A percentile compares a stretch with the other conserved stretches of the same genome.
These are phyloP conservation scores for Artibeus jamaicensis DNA, from an alignment of 2,797 vertebrate species.

Conservation along the genomic window DNA sequence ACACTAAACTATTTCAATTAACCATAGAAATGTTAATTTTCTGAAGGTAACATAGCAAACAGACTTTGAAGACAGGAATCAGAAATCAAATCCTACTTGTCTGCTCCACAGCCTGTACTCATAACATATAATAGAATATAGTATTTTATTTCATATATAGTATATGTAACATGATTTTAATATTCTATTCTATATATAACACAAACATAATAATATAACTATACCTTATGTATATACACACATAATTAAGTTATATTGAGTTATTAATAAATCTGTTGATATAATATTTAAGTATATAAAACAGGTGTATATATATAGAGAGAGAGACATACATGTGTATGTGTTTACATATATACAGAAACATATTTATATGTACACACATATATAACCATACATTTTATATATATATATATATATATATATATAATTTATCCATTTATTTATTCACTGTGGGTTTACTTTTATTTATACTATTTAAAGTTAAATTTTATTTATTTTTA, in stretches of 20 bases:
- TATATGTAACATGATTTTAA: not conserved
- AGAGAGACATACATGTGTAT: not conserved
- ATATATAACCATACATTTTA: not conserved
- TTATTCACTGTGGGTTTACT: not conserved
- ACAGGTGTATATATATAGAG: too few relatives aligned
- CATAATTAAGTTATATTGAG: not conserved
- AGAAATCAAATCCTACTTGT: not conserved
- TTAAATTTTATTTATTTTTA: not conserved
- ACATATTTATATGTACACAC: not conserved
- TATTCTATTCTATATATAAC: not conserved
- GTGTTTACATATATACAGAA: not conserved
- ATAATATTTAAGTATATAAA: not conserved
- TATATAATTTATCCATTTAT: not conserved
- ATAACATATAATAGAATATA: not conserved
- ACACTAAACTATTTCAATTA: too few relatives aligned
- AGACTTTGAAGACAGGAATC: not conserved
- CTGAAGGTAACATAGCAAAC: not conserved
- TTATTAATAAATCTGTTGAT: not conserved
- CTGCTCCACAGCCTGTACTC: not conserved
- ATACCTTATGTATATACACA: not conserved
- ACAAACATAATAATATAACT: not conserved
- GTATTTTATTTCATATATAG: not conserved
- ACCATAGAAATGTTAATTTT: not conserved
- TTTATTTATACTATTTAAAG: not conserved
- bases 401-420: too few relatives aligned